Evolutionary conservation across 1,140 invertebrate species (phyloP), one percentile per base, ranked within the genome.

Genomic region (Octopus bimaculoides): DNA sequence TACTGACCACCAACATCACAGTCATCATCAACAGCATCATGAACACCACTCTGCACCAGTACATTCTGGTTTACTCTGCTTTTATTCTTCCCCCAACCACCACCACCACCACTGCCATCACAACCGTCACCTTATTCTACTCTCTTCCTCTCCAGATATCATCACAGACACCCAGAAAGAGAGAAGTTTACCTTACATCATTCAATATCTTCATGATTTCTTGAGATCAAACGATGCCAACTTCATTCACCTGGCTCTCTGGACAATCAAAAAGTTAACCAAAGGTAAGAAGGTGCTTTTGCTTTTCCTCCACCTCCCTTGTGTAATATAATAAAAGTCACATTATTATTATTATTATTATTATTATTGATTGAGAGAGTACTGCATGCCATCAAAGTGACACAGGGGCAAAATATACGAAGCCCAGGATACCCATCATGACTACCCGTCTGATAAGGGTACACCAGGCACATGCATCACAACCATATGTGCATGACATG

Each of bases 121-220:
- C 26, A 41, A 41, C 26, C 26, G 3, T 41, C 26, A 41, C 17
- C 12, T 69, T 17, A 78, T 7, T 73, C 20, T 1, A 17, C 53
- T 73, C 20, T 53, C 12, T 61, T 61, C 56, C 56, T 61, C 56
- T 17, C 56, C 56, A 17, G 56, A 61, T 61, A 17, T 61, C 17
- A 61, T 17, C 10, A 14, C 53, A 10, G 53, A 52, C 12, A 54
- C 79, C 17, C 26, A 87, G 52, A 85, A 85, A 17, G 73, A 78
- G 56, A 79, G 81, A 5, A 85, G 86, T 76, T 74, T 77, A 6
- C 76, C 82, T 76, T 84, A 84, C 7, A 83, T 88, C 52, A 66
- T 88, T 2, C 54, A 83, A 14, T 88, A 87, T 77, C 82, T 87
- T n/a, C 83, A 86, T 77, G 85, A 82, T 54, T 88, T 88, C 75